phyloP scores from a whole-genome alignment of 2,113 vertebrate genomes.

The Columba livia region DNA sequence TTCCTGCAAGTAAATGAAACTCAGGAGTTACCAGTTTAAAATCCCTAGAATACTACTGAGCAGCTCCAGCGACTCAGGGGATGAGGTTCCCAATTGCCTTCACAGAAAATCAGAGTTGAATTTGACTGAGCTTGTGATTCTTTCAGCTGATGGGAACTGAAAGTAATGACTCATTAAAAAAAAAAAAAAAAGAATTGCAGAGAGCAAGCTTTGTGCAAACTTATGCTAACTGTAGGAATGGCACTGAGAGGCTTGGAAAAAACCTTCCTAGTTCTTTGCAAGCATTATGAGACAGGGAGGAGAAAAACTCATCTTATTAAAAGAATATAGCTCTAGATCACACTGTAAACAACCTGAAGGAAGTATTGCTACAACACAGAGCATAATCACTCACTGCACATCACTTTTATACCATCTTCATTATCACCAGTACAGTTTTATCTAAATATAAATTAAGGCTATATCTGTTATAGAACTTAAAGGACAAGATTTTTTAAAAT shows the following conservation, averaged over 20 bases:
- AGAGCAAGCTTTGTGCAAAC: neutral
- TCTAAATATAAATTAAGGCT: neutral
- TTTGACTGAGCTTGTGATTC: neutral
- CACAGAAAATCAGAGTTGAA: fast-evolving
- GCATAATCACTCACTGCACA: neutral
- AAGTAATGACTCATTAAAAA: neutral
- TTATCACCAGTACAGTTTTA: neutral
- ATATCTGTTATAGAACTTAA: neutral
- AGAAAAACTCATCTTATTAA: slow-evolving; percentile 20
- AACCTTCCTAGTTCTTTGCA: neutral
- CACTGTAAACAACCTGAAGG: neutral
- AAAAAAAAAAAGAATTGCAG: neutral
- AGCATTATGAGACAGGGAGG: neutral
- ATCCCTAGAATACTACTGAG: neutral
- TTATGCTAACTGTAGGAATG: neutral
- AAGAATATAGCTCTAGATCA: neutral
- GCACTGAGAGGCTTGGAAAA: neutral
- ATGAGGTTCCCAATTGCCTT: neutral
- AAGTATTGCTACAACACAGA: neutral
- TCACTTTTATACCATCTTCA: neutral
- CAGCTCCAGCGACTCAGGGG: neutral
- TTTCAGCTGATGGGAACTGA: neutral
- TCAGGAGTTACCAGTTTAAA: neutral
- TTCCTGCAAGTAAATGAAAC: neutral
- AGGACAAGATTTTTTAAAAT: neutral